Conservation (phyloP, 1,140 invertebrate species). For the Sinonovacula constricta region DNA sequence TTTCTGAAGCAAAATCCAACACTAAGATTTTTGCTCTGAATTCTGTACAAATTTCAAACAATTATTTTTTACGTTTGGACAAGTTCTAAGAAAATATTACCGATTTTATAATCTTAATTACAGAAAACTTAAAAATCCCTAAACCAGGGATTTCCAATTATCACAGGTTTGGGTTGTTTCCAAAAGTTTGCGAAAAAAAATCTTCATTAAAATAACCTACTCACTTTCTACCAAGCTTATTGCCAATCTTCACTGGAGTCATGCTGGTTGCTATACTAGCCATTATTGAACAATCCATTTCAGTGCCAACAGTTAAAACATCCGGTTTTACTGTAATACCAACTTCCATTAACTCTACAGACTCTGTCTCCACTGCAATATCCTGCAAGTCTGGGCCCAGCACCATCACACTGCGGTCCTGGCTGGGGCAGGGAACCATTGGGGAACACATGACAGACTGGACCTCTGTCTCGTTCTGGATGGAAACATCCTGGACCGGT, state of each 20-base stretch:
- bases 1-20: too few relatives aligned
- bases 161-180: too few relatives aligned
- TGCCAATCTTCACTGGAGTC: conserved; percentile 63
- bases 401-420: conserved; percentile 34
- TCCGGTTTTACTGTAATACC: conserved; percentile 20
- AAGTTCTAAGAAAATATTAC: too few relatives aligned
- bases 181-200: too few relatives aligned
- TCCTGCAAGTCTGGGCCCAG: conserved; percentile 2
- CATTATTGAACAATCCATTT: conserved; percentile 37
- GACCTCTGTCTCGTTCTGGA: conserved; percentile 14
- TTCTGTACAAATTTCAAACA: too few relatives aligned
- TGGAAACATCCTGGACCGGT: background rate
- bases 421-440: background rate
- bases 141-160: too few relatives aligned
- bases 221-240: conserved; percentile 60
- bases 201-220: background rate
- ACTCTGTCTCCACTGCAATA: conserved; percentile 11
- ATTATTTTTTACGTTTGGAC: too few relatives aligned
- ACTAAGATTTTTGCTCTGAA: too few relatives aligned
- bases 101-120: too few relatives aligned
- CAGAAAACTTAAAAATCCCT: too few relatives aligned
- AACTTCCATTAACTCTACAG: background rate
- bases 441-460: conserved; percentile 42
- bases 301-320: conserved; percentile 17
- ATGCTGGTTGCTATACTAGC: conserved; percentile 52